phyloP scores from a whole-genome alignment of 1,140 invertebrate species.

The Uloborus diversus region DNA sequence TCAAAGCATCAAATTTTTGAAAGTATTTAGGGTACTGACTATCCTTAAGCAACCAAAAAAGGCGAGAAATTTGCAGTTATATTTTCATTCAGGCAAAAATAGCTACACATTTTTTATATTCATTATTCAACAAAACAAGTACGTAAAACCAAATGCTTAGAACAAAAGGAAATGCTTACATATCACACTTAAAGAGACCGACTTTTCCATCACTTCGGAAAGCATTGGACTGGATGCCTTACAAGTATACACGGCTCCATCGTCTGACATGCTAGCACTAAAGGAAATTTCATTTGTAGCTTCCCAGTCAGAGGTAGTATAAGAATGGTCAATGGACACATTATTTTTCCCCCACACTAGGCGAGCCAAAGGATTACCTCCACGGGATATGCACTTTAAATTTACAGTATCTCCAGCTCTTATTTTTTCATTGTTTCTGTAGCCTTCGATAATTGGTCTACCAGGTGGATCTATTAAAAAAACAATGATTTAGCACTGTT shows the following conservation, averaged over 20 bases:
- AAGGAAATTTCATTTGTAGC: constrained; percentile 88
- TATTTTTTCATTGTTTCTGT: constrained; percentile 84
- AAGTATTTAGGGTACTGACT: no score
- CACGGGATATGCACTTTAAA: constrained; percentile 86
- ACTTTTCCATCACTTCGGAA: constrained; percentile 76
- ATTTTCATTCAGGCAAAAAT: no score
- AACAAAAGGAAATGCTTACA: no score
- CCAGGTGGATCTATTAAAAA: constrained; percentile 91
- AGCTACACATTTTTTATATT: no score
- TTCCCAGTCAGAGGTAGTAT: constrained; percentile 76
- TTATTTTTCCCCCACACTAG: constrained; percentile 94
- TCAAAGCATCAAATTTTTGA: no score
- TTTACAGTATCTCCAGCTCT: constrained; percentile 86
- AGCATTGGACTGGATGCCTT: constrained; percentile 92
- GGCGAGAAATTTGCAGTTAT: no score
- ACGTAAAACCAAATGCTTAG: no score
- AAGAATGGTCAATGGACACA: constrained; percentile 81
- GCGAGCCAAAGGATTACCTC: constrained; percentile 95
- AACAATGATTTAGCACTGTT: no score
- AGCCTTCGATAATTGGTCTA: constrained; percentile 90
- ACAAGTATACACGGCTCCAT: constrained; percentile 91
- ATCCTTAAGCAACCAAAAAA: no score
- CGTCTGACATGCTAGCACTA: constrained; percentile 84
- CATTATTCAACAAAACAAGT: no score
- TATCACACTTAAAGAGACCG: constrained; percentile 85